A percentile compares a stretch with the other conserved stretches of the same genome.
Evolutionary conservation across 2,888 invertebrate genomes (phyloP).

Genomic region (Petrolisthes manimaculis): DNA sequence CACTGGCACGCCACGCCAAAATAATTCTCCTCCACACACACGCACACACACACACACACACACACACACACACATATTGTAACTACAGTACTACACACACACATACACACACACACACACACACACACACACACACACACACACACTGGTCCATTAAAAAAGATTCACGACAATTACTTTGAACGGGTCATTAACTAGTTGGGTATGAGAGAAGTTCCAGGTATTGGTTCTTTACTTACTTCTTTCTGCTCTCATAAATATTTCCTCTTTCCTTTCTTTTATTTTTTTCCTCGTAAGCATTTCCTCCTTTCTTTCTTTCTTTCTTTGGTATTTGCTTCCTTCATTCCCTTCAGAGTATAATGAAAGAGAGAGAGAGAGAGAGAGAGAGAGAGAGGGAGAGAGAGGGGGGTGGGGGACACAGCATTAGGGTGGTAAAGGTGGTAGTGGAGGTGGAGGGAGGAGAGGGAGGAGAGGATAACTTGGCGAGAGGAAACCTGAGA

Average conservation of each 20-base stretch:
- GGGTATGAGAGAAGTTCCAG: too few relatives aligned
- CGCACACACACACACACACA: neutral
- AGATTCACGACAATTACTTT: too few relatives aligned
- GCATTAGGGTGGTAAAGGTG: too few relatives aligned
- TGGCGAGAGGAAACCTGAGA: too few relatives aligned
- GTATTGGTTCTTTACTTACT: too few relatives aligned
- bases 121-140: constrained; percentile 3
- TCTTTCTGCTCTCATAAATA: neutral
- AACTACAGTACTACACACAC: neutral
- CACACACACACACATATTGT: neutral
- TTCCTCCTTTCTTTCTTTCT: neutral
- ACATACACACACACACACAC: neutral
- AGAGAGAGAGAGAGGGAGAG: constrained; percentile 10
- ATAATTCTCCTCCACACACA: neutral
- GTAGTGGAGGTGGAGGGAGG: neutral
- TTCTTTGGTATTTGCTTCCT: neutral
- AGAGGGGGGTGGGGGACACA: neutral
- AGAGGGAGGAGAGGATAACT: too few relatives aligned
- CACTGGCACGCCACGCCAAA: neutral
- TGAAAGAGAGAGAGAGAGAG: constrained; percentile 22
- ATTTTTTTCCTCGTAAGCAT: too few relatives aligned
- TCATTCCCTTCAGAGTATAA: neutral
- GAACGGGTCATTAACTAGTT: too few relatives aligned
- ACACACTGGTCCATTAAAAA: neutral
- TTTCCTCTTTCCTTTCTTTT: constrained; percentile 7